Conservation (phyloP, 2,797 vertebrate genomes). For the Megalops cyprinoides region DNA sequence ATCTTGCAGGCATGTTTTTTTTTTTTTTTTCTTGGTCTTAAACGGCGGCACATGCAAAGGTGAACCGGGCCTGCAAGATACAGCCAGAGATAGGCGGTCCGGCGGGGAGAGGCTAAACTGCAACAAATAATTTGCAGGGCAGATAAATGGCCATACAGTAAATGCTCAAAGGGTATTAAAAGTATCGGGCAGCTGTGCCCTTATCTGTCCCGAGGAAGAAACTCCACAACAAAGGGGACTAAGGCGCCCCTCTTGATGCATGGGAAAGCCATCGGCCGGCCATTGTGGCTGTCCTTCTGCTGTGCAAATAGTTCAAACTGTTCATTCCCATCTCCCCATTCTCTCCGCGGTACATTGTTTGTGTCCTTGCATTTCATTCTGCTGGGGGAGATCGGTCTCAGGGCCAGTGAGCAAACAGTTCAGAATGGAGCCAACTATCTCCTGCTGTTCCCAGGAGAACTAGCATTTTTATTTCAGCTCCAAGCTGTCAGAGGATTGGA, state of each 20-base stretch:
- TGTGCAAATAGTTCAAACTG: slow-evolving; percentile 99
- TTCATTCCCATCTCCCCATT: slow-evolving; percentile 99
- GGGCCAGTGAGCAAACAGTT: slow-evolving; percentile 99
- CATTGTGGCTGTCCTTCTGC: slow-evolving; percentile 99
- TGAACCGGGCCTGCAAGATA: slow-evolving; percentile 44
- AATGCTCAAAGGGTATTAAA: slow-evolving; percentile 76
- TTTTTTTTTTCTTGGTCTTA: slow-evolving; percentile 54
- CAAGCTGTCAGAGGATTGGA: slow-evolving; percentile 99
- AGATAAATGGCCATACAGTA: slow-evolving; percentile 84
- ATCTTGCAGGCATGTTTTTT: neutral
- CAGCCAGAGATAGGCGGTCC: neutral
- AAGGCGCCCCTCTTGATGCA: slow-evolving; percentile 92
- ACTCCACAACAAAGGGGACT: slow-evolving; percentile 92
- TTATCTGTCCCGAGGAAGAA: slow-evolving; percentile 90
- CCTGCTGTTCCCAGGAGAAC: slow-evolving; percentile 99
- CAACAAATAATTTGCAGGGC: slow-evolving; percentile 57
- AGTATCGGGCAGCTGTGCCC: slow-evolving; percentile 93
- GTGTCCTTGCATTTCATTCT: slow-evolving; percentile 99
- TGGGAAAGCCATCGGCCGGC: slow-evolving; percentile 96
- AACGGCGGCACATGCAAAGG: slow-evolving; percentile 71
- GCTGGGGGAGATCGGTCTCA: slow-evolving; percentile 98
- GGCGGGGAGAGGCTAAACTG: slow-evolving; percentile 32
- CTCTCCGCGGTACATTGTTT: slow-evolving; percentile 99
- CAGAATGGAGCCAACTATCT: slow-evolving; percentile 98
- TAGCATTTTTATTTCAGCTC: slow-evolving; percentile 99